phyloP scores from a whole-genome alignment of 1,140 invertebrate species.

The Drosophila kurseongensis region DNA sequence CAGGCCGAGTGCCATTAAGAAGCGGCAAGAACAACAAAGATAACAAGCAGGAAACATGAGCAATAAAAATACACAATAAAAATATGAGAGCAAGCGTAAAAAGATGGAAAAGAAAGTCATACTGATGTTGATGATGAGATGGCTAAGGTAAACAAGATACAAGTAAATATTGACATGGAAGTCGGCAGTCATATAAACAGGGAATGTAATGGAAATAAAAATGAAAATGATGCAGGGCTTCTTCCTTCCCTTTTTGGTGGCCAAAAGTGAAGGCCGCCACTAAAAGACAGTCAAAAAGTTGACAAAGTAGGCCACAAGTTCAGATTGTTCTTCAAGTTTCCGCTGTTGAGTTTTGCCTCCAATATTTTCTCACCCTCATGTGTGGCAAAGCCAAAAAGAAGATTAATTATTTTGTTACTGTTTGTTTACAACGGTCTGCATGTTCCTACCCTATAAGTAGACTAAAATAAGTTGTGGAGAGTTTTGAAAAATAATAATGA shows the following conservation, averaged over 20 bases:
- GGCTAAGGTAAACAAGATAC: conserved; percentile 69
- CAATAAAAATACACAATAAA: conserved; percentile 64
- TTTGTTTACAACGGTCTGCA: conserved; percentile 9
- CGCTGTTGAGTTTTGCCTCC: not conserved
- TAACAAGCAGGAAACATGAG: conserved; percentile 62
- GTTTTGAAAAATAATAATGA: too few species aligned
- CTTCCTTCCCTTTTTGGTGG: too few species aligned
- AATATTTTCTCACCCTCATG: conserved; percentile 13
- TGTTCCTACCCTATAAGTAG: not conserved
- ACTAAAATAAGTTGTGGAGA: not conserved
- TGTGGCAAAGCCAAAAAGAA: conserved; percentile 33
- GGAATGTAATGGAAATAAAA: conserved; percentile 27
- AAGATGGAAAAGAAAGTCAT: not conserved
- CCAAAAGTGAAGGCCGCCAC: conserved; percentile 19
- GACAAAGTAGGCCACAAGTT: conserved; percentile 45
- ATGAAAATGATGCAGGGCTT: conserved; percentile 13
- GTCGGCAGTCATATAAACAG: conserved; percentile 30
- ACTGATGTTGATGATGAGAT: conserved; percentile 50
- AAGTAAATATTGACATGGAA: conserved; percentile 67
- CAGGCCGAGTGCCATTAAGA: conserved; percentile 68
- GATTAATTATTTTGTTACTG: conserved; percentile 64
- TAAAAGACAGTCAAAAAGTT: conserved; percentile 42
- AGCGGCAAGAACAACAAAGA: conserved; percentile 63
- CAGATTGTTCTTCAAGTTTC: conserved; percentile 34
- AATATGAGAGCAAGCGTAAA: conserved; percentile 17